Conservation (phyloP, 2,888 invertebrate genomes). For the Subacronicta megacephala region DNA sequence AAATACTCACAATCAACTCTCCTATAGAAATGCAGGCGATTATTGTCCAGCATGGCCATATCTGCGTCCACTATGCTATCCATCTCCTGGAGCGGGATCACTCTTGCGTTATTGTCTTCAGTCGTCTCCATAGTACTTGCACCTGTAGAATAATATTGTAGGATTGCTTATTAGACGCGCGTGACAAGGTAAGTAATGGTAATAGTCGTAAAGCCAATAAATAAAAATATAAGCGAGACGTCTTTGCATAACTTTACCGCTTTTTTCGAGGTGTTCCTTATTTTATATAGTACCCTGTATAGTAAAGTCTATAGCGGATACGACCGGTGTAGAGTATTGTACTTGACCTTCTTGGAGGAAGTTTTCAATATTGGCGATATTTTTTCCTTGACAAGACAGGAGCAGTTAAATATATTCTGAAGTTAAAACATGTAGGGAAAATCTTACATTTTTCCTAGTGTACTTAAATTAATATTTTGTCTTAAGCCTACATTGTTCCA, state of each 20-base stretch:
- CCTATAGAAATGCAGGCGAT: constrained; percentile 83
- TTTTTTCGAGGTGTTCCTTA: neutral
- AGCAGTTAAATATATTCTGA: neutral
- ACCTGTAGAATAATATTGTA: constrained; percentile 20
- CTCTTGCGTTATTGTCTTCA: constrained; percentile 58
- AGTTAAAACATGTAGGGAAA: too few relatives aligned
- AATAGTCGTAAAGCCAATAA: neutral
- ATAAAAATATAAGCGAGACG: neutral
- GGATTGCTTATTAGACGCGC: constrained; percentile 3
- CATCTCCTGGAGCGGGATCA: constrained; percentile 84
- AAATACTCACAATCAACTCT: constrained; percentile 76
- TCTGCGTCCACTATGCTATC: constrained; percentile 86
- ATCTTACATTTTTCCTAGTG: neutral
- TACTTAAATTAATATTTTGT: neutral
- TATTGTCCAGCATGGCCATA: constrained; percentile 83
- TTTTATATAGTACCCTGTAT: neutral
- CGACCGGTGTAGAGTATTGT: too few relatives aligned
- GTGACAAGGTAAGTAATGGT: too few relatives aligned
- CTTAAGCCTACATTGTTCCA: constrained; percentile 1
- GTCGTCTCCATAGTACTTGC: constrained; percentile 46
- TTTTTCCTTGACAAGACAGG: neutral
- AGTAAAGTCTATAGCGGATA: neutral
- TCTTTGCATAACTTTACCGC: neutral
- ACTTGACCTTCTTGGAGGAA: constrained; percentile 8
- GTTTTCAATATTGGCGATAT: constrained; percentile 2